Percentiles rank a stretch among this genome's conserved stretches.
phyloP scores from a whole-genome alignment of 2,797 vertebrate genomes.

The Naso thynnoides region DNA sequence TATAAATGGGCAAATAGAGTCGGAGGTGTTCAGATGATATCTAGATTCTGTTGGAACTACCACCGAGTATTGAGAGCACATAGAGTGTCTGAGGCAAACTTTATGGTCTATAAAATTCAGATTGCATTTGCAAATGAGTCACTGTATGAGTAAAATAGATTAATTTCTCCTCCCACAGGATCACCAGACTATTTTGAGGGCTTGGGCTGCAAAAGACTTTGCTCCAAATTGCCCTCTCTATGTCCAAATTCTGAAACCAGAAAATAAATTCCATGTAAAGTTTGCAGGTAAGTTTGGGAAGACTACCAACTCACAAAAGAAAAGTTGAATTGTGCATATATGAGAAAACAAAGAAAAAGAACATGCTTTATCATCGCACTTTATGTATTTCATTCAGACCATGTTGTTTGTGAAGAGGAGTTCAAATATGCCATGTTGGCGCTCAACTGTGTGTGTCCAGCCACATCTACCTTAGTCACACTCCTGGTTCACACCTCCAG shows the following conservation, averaged over 20 bases:
- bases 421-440: slow-evolving; percentile 99
- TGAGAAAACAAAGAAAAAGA: no score
- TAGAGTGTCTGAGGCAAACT: slow-evolving; percentile 13
- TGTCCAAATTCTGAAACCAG: slow-evolving; percentile 98
- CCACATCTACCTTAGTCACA: slow-evolving; percentile 97
- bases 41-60: slow-evolving; percentile 4
- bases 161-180: slow-evolving; percentile 83
- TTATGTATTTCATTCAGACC: slow-evolving; percentile 84
- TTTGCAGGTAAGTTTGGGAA: slow-evolving; percentile 91
- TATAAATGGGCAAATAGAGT: slow-evolving; percentile 28
- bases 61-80: not conserved
- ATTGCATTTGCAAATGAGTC: slow-evolving; percentile 33
- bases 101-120: slow-evolving; percentile 41
- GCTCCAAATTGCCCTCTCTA: slow-evolving; percentile 98
- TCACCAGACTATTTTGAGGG: slow-evolving; percentile 98
- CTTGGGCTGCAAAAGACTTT: slow-evolving; percentile 99
- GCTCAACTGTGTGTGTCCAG: slow-evolving; percentile 97
- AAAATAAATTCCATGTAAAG: slow-evolving; percentile 99
- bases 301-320: not conserved
- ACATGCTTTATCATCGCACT: no score
- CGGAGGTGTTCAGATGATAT: slow-evolving; percentile 20
- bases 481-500: slow-evolving; percentile 98
- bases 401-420: slow-evolving; percentile 99
- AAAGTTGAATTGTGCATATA: not conserved
- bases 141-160: slow-evolving; percentile 7